Percentiles rank a stretch among this genome's conserved stretches.
These are phyloP conservation scores for Troides helena DNA, from an alignment of 2,888 invertebrate species.

Conservation along the genomic window DNA sequence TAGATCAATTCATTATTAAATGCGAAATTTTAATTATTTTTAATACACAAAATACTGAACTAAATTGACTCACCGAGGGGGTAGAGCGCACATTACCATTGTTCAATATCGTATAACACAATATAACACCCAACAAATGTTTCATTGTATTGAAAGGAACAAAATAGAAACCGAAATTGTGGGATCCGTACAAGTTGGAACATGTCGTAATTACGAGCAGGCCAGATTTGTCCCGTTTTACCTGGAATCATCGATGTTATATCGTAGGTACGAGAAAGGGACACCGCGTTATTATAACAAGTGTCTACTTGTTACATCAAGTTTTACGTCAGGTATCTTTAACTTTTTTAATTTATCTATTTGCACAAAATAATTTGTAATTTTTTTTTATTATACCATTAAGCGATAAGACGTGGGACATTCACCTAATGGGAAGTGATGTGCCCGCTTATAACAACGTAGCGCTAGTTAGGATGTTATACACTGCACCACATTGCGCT, in stretches of 20 bases:
- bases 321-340: not conserved
- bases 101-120: not conserved
- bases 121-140: not conserved
- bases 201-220: constrained; percentile 19
- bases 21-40: not conserved
- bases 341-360: not conserved
- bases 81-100: not conserved
- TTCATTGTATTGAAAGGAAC: not conserved
- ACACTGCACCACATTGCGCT: too few species aligned
- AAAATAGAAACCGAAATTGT: not conserved
- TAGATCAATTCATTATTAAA: not conserved
- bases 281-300: constrained; percentile 5
- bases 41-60: not conserved
- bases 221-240: constrained; percentile 22
- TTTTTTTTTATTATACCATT: too few species aligned
- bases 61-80: not conserved
- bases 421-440: too few species aligned
- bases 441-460: too few species aligned
- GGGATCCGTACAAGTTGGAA: constrained; percentile 21
- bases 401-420: too few species aligned
- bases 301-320: constrained; percentile 12
- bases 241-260: constrained; percentile 19
- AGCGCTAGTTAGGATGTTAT: too few species aligned
- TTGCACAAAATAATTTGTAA: not conserved
- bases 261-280: not conserved